Evolutionary conservation across 2,888 invertebrate genomes (phyloP).

Genomic region (Microctonus brassicae): DNA sequence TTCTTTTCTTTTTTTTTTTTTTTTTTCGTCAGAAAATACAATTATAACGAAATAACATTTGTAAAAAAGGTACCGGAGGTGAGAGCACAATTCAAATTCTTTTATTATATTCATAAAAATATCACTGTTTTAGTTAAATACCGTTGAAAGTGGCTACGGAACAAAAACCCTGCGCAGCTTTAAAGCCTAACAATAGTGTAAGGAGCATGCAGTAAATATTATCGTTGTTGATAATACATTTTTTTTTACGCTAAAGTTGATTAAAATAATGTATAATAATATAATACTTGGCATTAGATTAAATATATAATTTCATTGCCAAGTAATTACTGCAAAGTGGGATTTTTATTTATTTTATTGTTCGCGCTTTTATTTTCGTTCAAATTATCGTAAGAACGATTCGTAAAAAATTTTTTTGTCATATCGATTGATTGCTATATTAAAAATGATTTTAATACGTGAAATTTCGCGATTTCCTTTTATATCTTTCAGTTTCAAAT

Average conservation of each 20-base stretch:
- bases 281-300: not conserved
- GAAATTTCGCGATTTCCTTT: not conserved
- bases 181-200: slow-evolving; percentile 31
- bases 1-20: not conserved
- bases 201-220: slow-evolving; percentile 47
- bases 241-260: slow-evolving; percentile 39
- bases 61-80: slow-evolving; percentile 1
- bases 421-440: not conserved
- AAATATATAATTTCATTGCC: not conserved
- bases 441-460: not conserved
- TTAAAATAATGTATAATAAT: slow-evolving; percentile 30
- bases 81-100: slow-evolving; percentile 1
- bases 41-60: slow-evolving; percentile 7
- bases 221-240: slow-evolving; percentile 14
- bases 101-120: not conserved
- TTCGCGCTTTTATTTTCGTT: not conserved
- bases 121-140: slow-evolving; percentile 4
- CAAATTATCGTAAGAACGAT: not conserved
- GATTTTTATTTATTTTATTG: not conserved
- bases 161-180: slow-evolving; percentile 5
- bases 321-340: not conserved
- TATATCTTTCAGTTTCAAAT: not conserved
- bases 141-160: not conserved
- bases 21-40: not conserved
- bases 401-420: not conserved